These are phyloP conservation scores for Lordiphosa mommai DNA, from an alignment of 1,140 invertebrate genomes.

Conservation along the genomic window DNA sequence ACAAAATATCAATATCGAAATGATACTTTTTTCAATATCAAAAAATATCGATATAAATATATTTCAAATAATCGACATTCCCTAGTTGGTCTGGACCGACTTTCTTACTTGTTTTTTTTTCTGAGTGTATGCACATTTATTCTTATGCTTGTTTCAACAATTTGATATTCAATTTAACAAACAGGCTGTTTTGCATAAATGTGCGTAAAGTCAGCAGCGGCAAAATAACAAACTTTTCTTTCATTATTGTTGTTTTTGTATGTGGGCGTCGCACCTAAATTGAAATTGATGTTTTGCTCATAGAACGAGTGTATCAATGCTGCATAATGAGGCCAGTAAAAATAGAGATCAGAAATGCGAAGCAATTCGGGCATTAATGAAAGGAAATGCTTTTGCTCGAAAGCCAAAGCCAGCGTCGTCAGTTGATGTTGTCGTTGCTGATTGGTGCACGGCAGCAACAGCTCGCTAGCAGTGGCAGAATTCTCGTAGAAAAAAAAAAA, in stretches of 20 bases:
- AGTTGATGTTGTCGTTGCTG: conserved; percentile 25
- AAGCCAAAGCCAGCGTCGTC: conserved; percentile 20
- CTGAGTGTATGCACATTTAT: too few species aligned
- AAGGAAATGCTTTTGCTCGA: conserved; percentile 42
- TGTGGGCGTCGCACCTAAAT: conserved; percentile 55
- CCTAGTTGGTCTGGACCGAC: too few species aligned
- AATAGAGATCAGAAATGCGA: background rate
- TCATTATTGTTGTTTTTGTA: conserved; percentile 26
- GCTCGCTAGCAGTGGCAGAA: conserved; percentile 16
- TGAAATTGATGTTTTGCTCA: conserved; percentile 68
- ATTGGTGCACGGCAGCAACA: conserved; percentile 67
- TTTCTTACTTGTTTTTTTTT: conserved; percentile 16
- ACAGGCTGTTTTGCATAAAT: conserved; percentile 56
- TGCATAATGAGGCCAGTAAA: conserved; percentile 59
- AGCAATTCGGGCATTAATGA: conserved; percentile 9
- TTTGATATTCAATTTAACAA: conserved; percentile 44
- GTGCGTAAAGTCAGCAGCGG: conserved; percentile 47
- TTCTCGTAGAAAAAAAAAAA: conserved; percentile 27
- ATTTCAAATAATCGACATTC: too few species aligned
- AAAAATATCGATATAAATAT: too few species aligned
- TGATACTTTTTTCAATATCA: too few species aligned
- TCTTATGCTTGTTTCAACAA: conserved; percentile 9
- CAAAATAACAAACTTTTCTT: conserved; percentile 11
- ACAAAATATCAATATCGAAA: too few species aligned
- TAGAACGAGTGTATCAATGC: conserved; percentile 45